These are phyloP conservation scores for Tipula vernalis DNA, from an alignment of 2,888 invertebrate species.

Conservation along the genomic window DNA sequence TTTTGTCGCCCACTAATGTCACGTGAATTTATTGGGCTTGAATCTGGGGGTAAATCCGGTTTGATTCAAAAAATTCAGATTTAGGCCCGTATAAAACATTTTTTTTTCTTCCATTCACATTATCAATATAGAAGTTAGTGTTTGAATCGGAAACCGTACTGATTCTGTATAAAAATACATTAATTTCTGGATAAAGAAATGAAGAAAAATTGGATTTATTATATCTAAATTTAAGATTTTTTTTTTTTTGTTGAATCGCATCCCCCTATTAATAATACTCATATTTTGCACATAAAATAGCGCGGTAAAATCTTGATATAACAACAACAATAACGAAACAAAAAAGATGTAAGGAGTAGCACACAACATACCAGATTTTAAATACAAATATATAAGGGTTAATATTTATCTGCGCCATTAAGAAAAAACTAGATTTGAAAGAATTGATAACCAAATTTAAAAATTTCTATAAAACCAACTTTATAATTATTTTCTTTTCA, in stretches of 20 bases:
- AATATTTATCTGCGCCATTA: background rate
- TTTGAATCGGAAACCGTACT: background rate
- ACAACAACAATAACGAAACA: background rate
- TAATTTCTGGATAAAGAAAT: background rate
- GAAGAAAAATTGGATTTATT: background rate
- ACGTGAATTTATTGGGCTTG: background rate
- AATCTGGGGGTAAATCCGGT: background rate
- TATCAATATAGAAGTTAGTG: background rate
- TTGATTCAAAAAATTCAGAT: background rate
- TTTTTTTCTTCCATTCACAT: background rate
- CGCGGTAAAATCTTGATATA: background rate
- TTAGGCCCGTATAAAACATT: background rate
- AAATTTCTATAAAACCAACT: background rate
- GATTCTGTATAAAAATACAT: background rate
- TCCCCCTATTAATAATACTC: background rate
- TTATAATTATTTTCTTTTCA: background rate
- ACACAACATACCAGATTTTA: background rate
- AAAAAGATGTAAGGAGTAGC: background rate
- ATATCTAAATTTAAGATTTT: background rate
- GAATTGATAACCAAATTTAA: background rate
- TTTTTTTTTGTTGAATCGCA: background rate
- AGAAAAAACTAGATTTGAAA: background rate
- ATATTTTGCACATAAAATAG: background rate
- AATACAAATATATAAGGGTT: background rate
- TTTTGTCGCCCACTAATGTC: background rate